Conservation (phyloP, 1,140 invertebrate genomes). For the Homalodisca vitripennis region DNA sequence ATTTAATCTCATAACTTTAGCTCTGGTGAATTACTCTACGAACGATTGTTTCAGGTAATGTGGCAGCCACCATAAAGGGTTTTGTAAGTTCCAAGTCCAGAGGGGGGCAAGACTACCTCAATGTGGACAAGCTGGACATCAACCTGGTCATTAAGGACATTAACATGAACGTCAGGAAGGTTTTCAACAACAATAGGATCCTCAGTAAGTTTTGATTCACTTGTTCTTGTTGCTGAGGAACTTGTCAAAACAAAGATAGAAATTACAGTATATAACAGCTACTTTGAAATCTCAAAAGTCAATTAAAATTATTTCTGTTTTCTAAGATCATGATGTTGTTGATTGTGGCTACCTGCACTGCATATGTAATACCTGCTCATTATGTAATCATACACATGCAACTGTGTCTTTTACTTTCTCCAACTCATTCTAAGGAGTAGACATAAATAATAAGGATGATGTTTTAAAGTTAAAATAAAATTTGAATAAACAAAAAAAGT, state of each 20-base stretch:
- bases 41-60: conserved; percentile 56
- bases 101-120: conserved; percentile 55
- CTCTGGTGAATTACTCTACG: too few species aligned
- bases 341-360: background rate
- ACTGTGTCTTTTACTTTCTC: too few species aligned
- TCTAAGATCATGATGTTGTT: background rate
- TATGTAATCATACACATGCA: too few species aligned
- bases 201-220: conserved; percentile 61
- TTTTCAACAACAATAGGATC: conserved; percentile 68
- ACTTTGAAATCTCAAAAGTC: background rate
- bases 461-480: too few species aligned
- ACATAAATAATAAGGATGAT: too few species aligned
- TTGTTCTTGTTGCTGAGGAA: too few species aligned
- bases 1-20: too few species aligned
- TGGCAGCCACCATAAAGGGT: conserved; percentile 61
- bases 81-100: conserved; percentile 52
- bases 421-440: too few species aligned
- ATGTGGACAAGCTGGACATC: conserved; percentile 61
- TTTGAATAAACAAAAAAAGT: too few species aligned
- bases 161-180: conserved; percentile 63
- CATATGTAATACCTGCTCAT: too few species aligned
- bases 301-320: background rate
- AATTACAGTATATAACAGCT: too few species aligned
- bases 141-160: conserved; percentile 63
- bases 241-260: too few species aligned